These are phyloP conservation scores for Erythrocercus mccallii DNA, from an alignment of 2,113 vertebrate genomes.

Conservation along the genomic window DNA sequence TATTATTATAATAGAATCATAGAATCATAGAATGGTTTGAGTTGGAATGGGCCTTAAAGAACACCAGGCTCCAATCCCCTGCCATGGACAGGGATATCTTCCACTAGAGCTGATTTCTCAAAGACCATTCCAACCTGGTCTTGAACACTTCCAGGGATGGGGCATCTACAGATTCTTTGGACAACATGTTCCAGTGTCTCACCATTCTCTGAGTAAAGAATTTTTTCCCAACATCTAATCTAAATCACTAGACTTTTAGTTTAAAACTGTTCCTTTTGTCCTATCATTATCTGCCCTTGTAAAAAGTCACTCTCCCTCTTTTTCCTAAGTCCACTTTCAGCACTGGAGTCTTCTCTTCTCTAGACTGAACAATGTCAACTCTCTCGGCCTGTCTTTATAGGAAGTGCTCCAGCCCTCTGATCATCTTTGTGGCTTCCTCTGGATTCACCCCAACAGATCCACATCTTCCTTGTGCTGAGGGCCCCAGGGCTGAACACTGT, in stretches of 20 bases:
- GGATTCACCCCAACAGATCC: not conserved
- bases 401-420: not conserved
- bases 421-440: not conserved
- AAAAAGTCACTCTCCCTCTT: not conserved
- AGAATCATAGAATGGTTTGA: not conserved
- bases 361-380: not conserved
- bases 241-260: not conserved
- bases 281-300: not conserved
- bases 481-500: accelerated
- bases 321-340: not conserved
- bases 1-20: not conserved
- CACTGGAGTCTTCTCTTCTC: not conserved
- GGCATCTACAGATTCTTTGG: not conserved
- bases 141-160: not conserved
- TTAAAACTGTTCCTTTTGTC: not conserved
- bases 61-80: not conserved
- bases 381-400: not conserved
- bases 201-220: not conserved
- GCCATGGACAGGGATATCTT: not conserved
- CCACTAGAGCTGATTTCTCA: not conserved
- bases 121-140: not conserved
- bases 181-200: not conserved
- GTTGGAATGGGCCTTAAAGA: not conserved
- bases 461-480: not conserved
- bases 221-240: not conserved